These are phyloP conservation scores for Sipha flava DNA, from an alignment of 1,140 invertebrate species.

Conservation along the genomic window DNA sequence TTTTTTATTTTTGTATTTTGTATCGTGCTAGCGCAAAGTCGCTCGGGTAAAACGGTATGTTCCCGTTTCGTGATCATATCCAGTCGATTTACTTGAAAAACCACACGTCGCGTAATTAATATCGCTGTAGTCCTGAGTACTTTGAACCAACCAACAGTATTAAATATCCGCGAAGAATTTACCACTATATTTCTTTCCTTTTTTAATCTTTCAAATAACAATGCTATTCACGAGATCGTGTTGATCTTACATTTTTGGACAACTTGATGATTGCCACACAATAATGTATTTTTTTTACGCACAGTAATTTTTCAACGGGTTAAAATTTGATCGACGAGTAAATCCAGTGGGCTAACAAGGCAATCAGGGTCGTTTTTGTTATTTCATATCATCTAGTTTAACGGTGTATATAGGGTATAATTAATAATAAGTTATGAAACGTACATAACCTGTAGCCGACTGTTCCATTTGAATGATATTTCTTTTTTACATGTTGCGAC, in stretches of 20 bases:
- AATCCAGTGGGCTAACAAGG: background rate
- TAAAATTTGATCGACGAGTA: background rate
- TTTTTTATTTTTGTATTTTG: background rate
- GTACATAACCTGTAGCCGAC: too few species aligned
- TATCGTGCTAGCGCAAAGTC: background rate
- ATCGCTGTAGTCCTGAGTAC: too few species aligned
- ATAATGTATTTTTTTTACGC: background rate
- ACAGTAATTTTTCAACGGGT: background rate
- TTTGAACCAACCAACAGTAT: too few species aligned
- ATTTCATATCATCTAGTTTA: background rate
- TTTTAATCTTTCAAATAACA: background rate
- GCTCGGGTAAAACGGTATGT: background rate
- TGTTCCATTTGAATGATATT: too few species aligned
- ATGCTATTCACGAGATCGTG: background rate
- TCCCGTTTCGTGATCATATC: background rate
- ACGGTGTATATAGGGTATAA: background rate
- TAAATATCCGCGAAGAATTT: too few species aligned
- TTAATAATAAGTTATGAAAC: background rate
- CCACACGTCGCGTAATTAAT: background rate
- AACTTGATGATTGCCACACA: background rate
- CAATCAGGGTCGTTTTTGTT: background rate
- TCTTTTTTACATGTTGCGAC: too few species aligned
- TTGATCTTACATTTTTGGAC: background rate
- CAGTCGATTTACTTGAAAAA: background rate
- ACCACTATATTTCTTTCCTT: too few species aligned